Evolutionary conservation across 2,113 vertebrate species (phyloP).

Genomic region (Xiphophorus maculatus): DNA sequence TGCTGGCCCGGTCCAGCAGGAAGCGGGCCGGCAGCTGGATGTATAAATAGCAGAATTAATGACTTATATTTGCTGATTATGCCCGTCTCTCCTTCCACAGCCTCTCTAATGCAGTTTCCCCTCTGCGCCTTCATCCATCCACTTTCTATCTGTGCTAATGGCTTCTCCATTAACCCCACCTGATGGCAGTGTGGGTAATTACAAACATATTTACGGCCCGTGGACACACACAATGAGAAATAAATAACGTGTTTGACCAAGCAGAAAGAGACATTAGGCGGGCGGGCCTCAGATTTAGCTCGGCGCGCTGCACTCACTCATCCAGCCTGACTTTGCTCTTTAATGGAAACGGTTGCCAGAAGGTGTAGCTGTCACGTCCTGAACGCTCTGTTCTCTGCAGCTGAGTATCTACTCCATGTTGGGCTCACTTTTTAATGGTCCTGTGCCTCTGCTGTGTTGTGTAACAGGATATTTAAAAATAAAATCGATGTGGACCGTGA

Average conservation of each 20-base stretch:
- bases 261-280: slow-evolving; percentile 47
- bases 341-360: slow-evolving; percentile 39
- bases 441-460: slow-evolving; percentile 11
- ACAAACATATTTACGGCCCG: slow-evolving; percentile 52
- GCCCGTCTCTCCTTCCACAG: slow-evolving; percentile 8
- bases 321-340: background rate
- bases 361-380: slow-evolving; percentile 16
- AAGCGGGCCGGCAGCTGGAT: background rate
- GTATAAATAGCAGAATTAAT: slow-evolving; percentile 33
- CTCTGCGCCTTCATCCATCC: slow-evolving; percentile 12
- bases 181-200: slow-evolving; percentile 63
- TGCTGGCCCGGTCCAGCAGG: slow-evolving; percentile 10
- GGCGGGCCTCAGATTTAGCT: slow-evolving; percentile 19
- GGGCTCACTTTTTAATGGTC: background rate
- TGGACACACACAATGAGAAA: slow-evolving; percentile 56
- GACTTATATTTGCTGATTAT: slow-evolving; percentile 28
- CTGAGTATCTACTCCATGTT: background rate
- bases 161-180: slow-evolving; percentile 64
- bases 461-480: slow-evolving; percentile 8
- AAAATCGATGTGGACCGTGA: background rate
- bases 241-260: slow-evolving; percentile 52
- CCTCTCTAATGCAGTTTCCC: background rate
- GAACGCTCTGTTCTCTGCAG: background rate
- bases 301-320: slow-evolving; percentile 1
- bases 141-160: slow-evolving; percentile 39